Evolutionary conservation across 1,140 invertebrate genomes (phyloP).

Genomic region (Orchesella cincta): DNA sequence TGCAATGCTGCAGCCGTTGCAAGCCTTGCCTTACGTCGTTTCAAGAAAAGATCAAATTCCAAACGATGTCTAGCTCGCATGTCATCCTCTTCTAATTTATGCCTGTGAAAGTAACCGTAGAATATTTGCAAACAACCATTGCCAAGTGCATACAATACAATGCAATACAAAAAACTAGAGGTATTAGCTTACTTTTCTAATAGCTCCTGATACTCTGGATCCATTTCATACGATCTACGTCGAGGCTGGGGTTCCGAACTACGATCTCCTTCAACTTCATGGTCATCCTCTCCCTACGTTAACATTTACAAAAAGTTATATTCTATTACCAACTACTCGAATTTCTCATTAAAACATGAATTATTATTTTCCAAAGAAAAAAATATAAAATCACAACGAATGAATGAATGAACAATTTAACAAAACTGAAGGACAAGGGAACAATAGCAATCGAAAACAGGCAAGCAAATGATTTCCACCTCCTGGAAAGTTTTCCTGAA

Average conservation of each 20-base stretch:
- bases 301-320: too few species aligned
- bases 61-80: conserved; percentile 37
- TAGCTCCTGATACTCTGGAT: conserved; percentile 41
- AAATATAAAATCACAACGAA: too few species aligned
- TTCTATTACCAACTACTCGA: too few species aligned
- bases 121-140: conserved; percentile 21
- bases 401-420: too few species aligned
- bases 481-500: too few species aligned
- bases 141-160: background rate
- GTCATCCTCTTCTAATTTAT: conserved; percentile 46
- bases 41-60: conserved; percentile 39
- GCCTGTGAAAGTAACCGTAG: conserved; percentile 28
- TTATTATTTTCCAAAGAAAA: too few species aligned
- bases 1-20: conserved; percentile 31
- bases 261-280: background rate
- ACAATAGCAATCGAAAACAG: too few species aligned
- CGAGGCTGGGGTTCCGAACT: background rate
- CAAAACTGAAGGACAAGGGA: too few species aligned
- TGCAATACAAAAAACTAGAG: conserved; percentile 16
- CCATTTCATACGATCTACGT: conserved; percentile 37
- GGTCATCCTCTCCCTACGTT: conserved; percentile 8
- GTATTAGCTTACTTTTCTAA: conserved; percentile 39
- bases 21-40: conserved; percentile 34
- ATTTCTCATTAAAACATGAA: too few species aligned
- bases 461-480: too few species aligned